Evolutionary conservation across 2,888 invertebrate genomes (phyloP).

Genomic region (Fissipunctia ypsillon): DNA sequence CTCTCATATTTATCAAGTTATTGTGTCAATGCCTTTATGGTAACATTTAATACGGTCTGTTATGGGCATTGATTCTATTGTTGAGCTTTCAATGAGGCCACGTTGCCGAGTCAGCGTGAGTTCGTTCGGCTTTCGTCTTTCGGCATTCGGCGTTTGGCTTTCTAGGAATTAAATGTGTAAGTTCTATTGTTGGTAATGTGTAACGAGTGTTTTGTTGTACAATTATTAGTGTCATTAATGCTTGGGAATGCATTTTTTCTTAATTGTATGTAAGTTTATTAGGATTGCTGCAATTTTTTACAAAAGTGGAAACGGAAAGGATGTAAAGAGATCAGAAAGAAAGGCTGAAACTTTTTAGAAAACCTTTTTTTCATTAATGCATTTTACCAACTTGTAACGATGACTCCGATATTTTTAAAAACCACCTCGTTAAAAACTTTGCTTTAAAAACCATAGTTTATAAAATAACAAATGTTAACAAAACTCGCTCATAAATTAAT

Average conservation of each 20-base stretch:
- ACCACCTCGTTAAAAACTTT: constrained; percentile 26
- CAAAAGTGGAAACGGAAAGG: too few species aligned
- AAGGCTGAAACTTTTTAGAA: too few species aligned
- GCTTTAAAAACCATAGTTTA: constrained; percentile 47
- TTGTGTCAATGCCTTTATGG: constrained; percentile 80
- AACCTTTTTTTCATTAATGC: too few species aligned
- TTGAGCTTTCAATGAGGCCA: constrained; percentile 75
- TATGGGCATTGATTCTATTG: constrained; percentile 80
- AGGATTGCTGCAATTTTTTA: too few species aligned
- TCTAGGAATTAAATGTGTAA: constrained; percentile 77
- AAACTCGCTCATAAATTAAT: constrained; percentile 75
- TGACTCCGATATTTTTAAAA: neutral
- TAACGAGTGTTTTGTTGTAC: constrained; percentile 53
- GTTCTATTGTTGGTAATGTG: constrained; percentile 47
- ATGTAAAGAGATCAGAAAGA: too few species aligned
- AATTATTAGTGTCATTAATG: constrained; percentile 24
- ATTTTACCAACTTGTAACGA: too few species aligned
- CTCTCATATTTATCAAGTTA: constrained; percentile 83
- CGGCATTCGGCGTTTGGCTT: constrained; percentile 72
- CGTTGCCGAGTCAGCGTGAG: constrained; percentile 82
- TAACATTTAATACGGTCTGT: constrained; percentile 82
- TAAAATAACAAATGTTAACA: constrained; percentile 70
- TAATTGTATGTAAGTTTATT: neutral
- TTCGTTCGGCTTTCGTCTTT: constrained; percentile 71
- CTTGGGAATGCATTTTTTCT: constrained; percentile 17